Evolutionary conservation across 2,888 invertebrate species (phyloP), one percentile per base, ranked within the genome.

Genomic region (Prionchulus punctatus): DNA sequence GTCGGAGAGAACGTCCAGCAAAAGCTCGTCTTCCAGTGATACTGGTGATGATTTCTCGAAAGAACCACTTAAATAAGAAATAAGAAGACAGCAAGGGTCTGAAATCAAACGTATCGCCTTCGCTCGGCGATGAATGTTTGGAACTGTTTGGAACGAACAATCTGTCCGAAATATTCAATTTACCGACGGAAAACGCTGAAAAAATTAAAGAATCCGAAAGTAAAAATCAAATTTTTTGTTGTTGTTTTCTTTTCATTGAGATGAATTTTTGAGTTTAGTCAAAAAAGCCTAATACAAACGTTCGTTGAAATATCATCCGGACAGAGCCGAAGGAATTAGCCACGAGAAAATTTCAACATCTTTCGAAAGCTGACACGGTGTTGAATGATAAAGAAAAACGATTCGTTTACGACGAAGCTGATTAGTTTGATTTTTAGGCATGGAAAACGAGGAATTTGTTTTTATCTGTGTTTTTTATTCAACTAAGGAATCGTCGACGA

Each of bases 271-370:
- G 12, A 42, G 30, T 79, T 43, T 74, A 90, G 89, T 96, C 2
- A 91, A 91, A 70, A 91, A 88, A 71, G 91, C 90, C 0, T 96
- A 94, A 70, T 86, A 90, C 72, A 85, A 84, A 69, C 71, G 86
- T 42, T 92, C 94, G 0, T 75, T 96, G 27, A 79, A 83, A 66
- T 85, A 87, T 27, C 96, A 96, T 75, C 96, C 94, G 0, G 94
- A 96, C 72, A 78, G 90, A 63, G 90, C 87, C 0, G 42, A 53
- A 79, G 36, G 12, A 36, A 55, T 79, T 80, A 62, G 85, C 90
- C 0, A 92, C 91, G 2, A 84, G 85, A 70, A 89, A 89, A 72
- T 94, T 94, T 67, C 91, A 94, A 77, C 81, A 87, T 0, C 78
- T 94, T 15, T 84, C 90, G 0, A 83, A 84, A 71, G 82, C 90